phyloP scores from a whole-genome alignment of 2,113 vertebrate species.

The Protomyctophum bolini region DNA sequence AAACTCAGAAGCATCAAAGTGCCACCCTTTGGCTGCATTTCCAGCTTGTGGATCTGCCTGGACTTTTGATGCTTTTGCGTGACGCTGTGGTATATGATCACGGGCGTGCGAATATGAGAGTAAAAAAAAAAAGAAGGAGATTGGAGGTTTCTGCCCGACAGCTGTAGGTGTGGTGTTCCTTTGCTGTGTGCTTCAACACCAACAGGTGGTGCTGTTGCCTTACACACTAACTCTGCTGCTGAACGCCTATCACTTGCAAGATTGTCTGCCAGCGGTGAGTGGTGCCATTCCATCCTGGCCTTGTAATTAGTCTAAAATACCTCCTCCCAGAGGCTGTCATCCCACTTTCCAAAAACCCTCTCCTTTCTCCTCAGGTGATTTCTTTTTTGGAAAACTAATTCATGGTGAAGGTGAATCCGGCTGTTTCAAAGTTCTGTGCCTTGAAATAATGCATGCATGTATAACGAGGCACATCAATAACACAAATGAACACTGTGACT shows the following conservation, averaged over 20 bases:
- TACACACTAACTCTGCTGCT: too few species aligned
- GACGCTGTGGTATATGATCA: too few species aligned
- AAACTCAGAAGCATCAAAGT: too few species aligned
- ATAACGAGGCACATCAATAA: conserved; percentile 14
- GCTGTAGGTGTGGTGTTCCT: not conserved
- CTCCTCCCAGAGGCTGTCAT: conserved; percentile 34
- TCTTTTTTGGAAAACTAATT: conserved; percentile 30
- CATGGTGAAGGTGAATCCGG: conserved; percentile 20
- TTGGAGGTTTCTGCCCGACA: too few species aligned
- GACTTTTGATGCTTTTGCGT: too few species aligned
- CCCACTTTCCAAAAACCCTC: conserved; percentile 57
- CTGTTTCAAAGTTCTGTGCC: conserved; percentile 12
- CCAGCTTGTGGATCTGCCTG: too few species aligned
- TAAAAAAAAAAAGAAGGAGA: too few species aligned
- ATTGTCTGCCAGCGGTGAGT: too few species aligned
- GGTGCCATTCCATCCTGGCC: conserved; percentile 23
- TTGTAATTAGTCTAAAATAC: conserved; percentile 30
- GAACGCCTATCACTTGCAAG: too few species aligned
- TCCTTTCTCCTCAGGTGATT: conserved; percentile 18
- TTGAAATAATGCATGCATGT: conserved; percentile 35
- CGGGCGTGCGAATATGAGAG: too few species aligned
- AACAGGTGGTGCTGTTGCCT: conserved; percentile 61
- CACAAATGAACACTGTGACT: conserved; percentile 14
- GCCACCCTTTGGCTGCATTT: too few species aligned
- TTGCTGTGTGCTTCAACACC: conserved; percentile 15